These are phyloP conservation scores for Aphelenchoides fujianensis DNA, from an alignment of 1,140 invertebrate genomes.

Conservation along the genomic window DNA sequence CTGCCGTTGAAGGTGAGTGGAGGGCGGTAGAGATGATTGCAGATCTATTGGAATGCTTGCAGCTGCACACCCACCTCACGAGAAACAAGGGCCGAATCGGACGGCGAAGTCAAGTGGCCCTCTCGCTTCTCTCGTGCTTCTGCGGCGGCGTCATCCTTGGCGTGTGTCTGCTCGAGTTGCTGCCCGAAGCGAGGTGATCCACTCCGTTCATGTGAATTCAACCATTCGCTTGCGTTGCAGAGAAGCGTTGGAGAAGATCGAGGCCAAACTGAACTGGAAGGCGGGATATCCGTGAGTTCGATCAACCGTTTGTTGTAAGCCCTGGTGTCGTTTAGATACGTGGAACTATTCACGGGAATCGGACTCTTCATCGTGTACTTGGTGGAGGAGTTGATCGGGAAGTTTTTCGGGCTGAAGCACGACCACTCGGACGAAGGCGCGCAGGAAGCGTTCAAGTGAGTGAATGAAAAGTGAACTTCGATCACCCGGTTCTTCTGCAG, in stretches of 20 bases:
- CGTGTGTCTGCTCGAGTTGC: constrained; percentile 29
- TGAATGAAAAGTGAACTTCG: background rate
- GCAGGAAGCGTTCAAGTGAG: constrained; percentile 14
- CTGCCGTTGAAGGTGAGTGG: constrained; percentile 27
- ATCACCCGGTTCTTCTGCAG: background rate
- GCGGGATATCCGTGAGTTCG: constrained; percentile 39
- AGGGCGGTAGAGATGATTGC: background rate
- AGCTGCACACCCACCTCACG: constrained; percentile 11
- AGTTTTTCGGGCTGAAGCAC: constrained; percentile 31
- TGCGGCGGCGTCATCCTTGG: constrained; percentile 32
- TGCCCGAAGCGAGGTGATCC: constrained; percentile 25
- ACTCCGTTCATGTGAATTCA: background rate
- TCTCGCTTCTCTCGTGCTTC: constrained; percentile 34
- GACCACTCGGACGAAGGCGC: constrained; percentile 25
- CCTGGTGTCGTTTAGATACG: constrained; percentile 63
- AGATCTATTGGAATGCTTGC: constrained; percentile 20
- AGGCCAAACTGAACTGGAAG: constrained; percentile 24
- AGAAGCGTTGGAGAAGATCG: constrained; percentile 36
- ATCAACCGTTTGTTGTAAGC: background rate
- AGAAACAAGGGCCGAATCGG: constrained; percentile 10
- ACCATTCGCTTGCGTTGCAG: constrained; percentile 28
- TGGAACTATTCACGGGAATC: constrained; percentile 67
- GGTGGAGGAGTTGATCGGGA: constrained; percentile 66
- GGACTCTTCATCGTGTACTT: constrained; percentile 69
- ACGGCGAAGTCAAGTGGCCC: background rate